Base-by-base conservation (phyloP, 2,888 invertebrate genomes). In the Unio delphinus region DNA sequence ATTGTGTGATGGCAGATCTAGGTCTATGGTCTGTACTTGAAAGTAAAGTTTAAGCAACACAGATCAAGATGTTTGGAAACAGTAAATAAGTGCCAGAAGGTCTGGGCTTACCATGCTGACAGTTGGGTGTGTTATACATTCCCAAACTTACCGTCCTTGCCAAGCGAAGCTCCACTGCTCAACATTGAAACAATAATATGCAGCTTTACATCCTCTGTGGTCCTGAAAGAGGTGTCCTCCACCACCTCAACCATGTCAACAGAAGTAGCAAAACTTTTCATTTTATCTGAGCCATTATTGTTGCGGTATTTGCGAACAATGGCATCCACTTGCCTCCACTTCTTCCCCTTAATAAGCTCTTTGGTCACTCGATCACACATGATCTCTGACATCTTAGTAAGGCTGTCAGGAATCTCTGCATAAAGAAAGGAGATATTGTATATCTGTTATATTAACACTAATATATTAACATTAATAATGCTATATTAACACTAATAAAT, bases 271-370 rank as follows among this genome's bases (percentile, higher is more conserved):
- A 78, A 80, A 67, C 68, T 56, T 67, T 75, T 68, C 1, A 78
- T 65, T 55, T 72, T 61, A 23, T 74, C 74, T 20, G 70, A 57
- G 0, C 79, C 78, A 55, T 77, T 73, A 18, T 77, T 70, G 20
- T 69, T 65, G 4, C 78, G 67, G 58, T 73, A 79, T 55, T 78
- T 76, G 45, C 75, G 68, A 5, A 85, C 78, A 11, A 80, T 56
- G 55, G 68, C 70, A 56, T 82, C 75, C 55, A 85, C 57, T 69
- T 80, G 82, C 55, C 75, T 57, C 83, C 83, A 85, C 18, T 78
- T 77, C 28, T 79, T 73, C 11, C 65, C 66, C 4, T 65, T 64
- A 0, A 80, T 80, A 34, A 82, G 65, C 8, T 68, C 72, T 17
- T 76, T 76, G 15, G 82, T 61, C 5, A 85, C 71, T 54, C 67